Base-by-base conservation (phyloP, 2,888 invertebrate genomes). In the Andricus curvator region DNA sequence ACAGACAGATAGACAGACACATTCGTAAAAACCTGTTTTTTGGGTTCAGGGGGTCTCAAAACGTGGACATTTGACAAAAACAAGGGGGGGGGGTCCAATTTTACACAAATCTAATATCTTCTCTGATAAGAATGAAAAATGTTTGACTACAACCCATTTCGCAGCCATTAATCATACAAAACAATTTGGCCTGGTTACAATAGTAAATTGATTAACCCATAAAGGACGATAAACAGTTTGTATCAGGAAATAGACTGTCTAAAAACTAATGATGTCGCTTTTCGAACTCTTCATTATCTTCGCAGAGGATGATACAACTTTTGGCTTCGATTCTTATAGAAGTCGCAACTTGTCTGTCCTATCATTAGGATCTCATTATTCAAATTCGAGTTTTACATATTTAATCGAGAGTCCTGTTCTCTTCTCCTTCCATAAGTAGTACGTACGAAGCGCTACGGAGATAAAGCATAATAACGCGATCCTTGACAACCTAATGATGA, bases 391-490 rank as follows among this genome's bases (percentile, higher is more conserved):
- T 88, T 90, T 90, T 89, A 89, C 92, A 92, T 92, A 91, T 88
- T 91, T 91, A 92, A 92, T 92, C 90, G 85, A 84, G 81, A 82
- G 85, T 81, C 84, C 83, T 84, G 81, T 78, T 79, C 79, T 68
- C 78, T 82, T 79, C 68, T 83, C 81, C 80, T 81, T 83, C 82
- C 86, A 84, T 89, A 90, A 89, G 89, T 87, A 86, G 87, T 85
- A 83, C 85, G 88, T 85, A 87, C 86, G 85, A 85, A 88, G 87
- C 88, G 86, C 86, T 88, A 87, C 87, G 85, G 88, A 91, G 91
- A 92, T 92, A 91, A 91, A 91, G 91, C 88, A 90, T 92, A 92
- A 92, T 92, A 91, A 90, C 91, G 89, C 90, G 89, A 91, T 91
- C 90, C 89, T 87, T 89, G 91, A 91, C 90, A 88, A 90, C 90